Conservation (phyloP, 2,797 vertebrate genomes). For the Spinus pinus region DNA sequence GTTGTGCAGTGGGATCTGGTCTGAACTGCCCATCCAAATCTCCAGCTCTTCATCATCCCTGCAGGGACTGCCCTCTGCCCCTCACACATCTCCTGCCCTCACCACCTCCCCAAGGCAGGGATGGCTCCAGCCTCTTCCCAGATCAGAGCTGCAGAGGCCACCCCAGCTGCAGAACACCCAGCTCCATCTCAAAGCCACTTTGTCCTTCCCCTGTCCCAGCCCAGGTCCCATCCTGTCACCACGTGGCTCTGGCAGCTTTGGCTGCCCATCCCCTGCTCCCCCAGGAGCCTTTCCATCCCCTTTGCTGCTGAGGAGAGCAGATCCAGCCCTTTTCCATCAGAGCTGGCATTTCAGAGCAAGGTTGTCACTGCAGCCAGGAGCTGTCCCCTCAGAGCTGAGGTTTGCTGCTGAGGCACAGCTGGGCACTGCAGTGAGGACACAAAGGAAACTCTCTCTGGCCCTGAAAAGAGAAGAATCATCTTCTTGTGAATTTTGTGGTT, state of each 20-base stretch:
- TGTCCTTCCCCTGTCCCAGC: rapidly evolving
- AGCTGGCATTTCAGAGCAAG: background rate
- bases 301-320: background rate
- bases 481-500: background rate
- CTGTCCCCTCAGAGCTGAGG: background rate
- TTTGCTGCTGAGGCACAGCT: background rate
- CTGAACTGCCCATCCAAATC: rapidly evolving
- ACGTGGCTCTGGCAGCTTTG: rapidly evolving
- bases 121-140: background rate
- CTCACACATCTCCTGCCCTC: background rate
- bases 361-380: background rate
- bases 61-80: rapidly evolving
- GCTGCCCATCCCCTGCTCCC: rapidly evolving
- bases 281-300: background rate
- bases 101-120: background rate
- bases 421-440: rapidly evolving
- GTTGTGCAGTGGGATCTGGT: rapidly evolving
- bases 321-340: background rate
- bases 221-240: rapidly evolving
- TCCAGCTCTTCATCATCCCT: background rate
- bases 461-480: background rate
- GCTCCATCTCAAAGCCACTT: rapidly evolving
- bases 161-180: no score
- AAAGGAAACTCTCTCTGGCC: no score
- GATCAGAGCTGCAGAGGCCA: rapidly evolving